These are phyloP conservation scores for Epizoanthus stellaris DNA, from an alignment of 92 coral and sea anemone genomes.

Conservation along the genomic window DNA sequence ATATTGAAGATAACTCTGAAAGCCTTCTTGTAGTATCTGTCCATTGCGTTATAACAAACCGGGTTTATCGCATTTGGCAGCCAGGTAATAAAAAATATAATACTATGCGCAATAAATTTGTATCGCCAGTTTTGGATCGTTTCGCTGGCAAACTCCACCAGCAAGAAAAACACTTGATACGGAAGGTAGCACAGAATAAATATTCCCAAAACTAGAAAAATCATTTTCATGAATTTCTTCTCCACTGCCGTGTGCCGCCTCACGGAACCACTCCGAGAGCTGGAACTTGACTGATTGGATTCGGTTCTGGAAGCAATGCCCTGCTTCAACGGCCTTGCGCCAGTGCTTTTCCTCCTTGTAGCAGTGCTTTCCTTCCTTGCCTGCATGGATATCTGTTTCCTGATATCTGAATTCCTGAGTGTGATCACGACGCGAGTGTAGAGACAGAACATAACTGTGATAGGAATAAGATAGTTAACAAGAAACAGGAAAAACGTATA, in stretches of 20 bases:
- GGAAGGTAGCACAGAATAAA: conserved; percentile 73
- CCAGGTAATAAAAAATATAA: conserved; percentile 67
- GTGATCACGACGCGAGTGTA: conserved; percentile 51
- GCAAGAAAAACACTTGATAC: conserved; percentile 66
- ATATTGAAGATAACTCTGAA: conserved; percentile 19
- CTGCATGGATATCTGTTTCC: conserved; percentile 23
- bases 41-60: conserved; percentile 68
- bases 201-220: conserved; percentile 49
- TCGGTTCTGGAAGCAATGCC: too few relatives aligned
- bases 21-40: conserved; percentile 54
- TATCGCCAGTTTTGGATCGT: conserved; percentile 44
- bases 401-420: conserved; percentile 54
- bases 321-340: not conserved
- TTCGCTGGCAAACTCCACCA: conserved; percentile 52
- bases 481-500: conserved; percentile 69
- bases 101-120: conserved; percentile 29
- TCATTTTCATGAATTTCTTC: conserved; percentile 67
- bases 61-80: conserved; percentile 71
- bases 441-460: conserved; percentile 50
- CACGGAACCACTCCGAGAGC: not conserved
- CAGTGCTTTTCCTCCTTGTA: not conserved
- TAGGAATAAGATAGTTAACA: conserved; percentile 63
- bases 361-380: not conserved
- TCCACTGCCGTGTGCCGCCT: conserved; percentile 43
- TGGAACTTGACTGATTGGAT: too few relatives aligned